Evolutionary conservation across 2,113 vertebrate species (phyloP).

Genomic region (Scytalopus superciliaris): DNA sequence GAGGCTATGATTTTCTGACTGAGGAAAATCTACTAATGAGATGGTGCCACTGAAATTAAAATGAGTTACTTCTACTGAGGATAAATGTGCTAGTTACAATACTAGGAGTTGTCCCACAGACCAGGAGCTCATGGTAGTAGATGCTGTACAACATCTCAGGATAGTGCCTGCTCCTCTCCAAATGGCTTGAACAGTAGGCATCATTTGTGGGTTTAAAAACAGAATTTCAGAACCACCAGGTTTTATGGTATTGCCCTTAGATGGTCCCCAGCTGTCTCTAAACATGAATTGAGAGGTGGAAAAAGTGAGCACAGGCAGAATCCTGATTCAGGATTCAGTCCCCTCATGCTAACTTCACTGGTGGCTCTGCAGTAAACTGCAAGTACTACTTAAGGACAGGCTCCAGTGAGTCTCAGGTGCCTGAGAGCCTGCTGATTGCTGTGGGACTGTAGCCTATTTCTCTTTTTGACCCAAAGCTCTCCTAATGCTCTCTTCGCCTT

Average conservation of each 20-base stretch:
- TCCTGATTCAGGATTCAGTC: neutral
- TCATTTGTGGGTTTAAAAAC: fast-evolving
- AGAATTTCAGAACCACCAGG: neutral
- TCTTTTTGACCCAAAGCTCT: neutral
- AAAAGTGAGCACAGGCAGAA: neutral
- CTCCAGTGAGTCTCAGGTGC: neutral
- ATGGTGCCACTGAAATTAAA: neutral
- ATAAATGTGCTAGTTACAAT: neutral
- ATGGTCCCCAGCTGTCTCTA: neutral
- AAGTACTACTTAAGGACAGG: neutral
- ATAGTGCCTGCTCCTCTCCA: neutral
- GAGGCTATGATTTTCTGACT: neutral
- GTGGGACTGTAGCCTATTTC: neutral
- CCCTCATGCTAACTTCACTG: neutral
- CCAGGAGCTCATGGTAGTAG: neutral
- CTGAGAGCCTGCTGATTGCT: neutral
- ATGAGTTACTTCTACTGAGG: neutral
- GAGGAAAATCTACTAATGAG: neutral
- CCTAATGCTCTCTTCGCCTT: neutral
- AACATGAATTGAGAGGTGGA: neutral
- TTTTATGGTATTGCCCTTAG: neutral
- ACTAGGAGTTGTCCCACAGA: neutral
- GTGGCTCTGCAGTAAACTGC: neutral
- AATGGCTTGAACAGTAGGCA: neutral
- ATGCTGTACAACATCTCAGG: no score